Evolutionary conservation across 2,113 vertebrate species (phyloP).

Genomic region (Trogon surrucura): DNA sequence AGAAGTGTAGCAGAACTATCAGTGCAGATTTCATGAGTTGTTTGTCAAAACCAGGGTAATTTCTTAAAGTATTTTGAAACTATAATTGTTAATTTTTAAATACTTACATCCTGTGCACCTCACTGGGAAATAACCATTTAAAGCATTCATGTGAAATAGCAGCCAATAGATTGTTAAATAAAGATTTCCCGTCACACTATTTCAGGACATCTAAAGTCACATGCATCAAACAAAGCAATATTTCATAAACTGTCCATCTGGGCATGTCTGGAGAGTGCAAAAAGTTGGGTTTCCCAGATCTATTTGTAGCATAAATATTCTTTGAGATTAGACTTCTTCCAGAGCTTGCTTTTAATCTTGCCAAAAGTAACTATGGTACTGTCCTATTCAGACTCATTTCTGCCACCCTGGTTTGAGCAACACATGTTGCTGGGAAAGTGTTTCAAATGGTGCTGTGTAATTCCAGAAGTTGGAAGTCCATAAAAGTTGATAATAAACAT

Average conservation of each 20-base stretch:
- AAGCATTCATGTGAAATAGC: not conserved
- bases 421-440: not conserved
- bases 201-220: not conserved
- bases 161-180: slow-evolving; percentile 7
- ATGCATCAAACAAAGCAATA: not conserved
- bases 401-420: not conserved
- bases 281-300: slow-evolving; percentile 24
- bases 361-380: not conserved
- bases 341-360: not conserved
- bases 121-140: slow-evolving; percentile 8
- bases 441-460: not conserved
- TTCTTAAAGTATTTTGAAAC: slow-evolving; percentile 18
- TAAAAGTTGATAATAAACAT: not conserved
- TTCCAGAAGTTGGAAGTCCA: not conserved
- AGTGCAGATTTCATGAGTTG: not conserved
- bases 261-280: not conserved
- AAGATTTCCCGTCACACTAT: not conserved
- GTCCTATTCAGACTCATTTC: not conserved
- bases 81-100: slow-evolving; percentile 28
- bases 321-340: slow-evolving; percentile 1
- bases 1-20: not conserved
- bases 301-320: not conserved
- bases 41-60: not conserved
- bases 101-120: not conserved
- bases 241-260: slow-evolving; percentile 10